Percentiles rank a stretch among this genome's conserved stretches.
These are phyloP conservation scores for Mormoops blainvillei DNA, from an alignment of 2,113 vertebrate genomes.

Conservation along the genomic window DNA sequence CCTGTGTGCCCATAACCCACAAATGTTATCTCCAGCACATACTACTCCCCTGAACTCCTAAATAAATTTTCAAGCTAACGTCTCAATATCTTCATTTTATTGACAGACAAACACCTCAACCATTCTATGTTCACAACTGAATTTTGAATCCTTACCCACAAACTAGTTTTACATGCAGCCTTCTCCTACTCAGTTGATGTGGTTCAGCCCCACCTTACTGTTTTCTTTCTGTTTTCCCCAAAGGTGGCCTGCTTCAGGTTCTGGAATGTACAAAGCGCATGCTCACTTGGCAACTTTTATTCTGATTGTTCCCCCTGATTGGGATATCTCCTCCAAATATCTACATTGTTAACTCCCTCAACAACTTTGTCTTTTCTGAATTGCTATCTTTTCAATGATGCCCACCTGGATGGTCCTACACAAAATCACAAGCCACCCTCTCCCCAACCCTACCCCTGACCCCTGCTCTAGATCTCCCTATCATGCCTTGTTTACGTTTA, in stretches of 20 bases:
- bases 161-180: background rate
- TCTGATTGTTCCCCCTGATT: background rate
- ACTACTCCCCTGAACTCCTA: background rate
- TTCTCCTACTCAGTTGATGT: background rate
- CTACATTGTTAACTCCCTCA: background rate
- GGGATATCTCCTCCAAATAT: background rate
- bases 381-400: background rate
- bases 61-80: background rate
- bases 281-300: background rate
- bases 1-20: background rate
- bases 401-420: background rate
- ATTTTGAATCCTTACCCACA: background rate
- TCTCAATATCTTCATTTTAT: background rate
- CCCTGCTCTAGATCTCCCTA: background rate
- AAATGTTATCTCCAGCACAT: background rate
- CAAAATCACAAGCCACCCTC: background rate
- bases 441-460: background rate
- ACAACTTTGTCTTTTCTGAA: background rate
- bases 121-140: background rate
- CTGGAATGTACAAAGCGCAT: background rate
- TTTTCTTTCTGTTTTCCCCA: background rate
- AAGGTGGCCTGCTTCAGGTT: background rate
- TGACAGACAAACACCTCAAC: background rate
- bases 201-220: background rate
- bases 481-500: background rate